phyloP scores from a whole-genome alignment of 2,113 vertebrate species.

The Gopherus evgoodei region DNA sequence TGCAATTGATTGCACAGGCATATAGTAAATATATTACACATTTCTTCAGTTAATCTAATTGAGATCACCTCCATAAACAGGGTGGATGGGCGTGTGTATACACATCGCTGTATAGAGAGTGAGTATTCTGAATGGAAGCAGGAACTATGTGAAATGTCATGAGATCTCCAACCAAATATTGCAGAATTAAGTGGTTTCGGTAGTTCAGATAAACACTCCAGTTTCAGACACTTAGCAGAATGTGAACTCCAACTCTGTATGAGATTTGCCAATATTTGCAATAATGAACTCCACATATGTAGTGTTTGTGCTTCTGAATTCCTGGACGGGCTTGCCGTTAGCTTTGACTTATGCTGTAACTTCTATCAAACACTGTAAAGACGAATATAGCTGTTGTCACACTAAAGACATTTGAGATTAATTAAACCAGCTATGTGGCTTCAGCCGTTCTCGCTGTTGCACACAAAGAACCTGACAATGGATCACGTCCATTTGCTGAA shows the following conservation, averaged over 20 bases:
- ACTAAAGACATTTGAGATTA: neutral
- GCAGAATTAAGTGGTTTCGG: neutral
- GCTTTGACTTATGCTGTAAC: neutral
- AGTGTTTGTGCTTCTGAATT: neutral
- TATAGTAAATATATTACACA: neutral
- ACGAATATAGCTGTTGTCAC: neutral
- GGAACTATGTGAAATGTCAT: neutral
- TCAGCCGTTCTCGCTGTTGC: neutral
- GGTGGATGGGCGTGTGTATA: neutral
- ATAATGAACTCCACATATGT: neutral
- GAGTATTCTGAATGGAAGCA: neutral
- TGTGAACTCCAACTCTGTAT: neutral
- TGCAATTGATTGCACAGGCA: neutral
- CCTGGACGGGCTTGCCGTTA: neutral
- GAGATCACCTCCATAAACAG: neutral
- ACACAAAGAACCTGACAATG: neutral
- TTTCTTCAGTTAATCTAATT: neutral
- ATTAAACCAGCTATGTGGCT: neutral
- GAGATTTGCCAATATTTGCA: neutral
- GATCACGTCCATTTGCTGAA: neutral
- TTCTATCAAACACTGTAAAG: neutral
- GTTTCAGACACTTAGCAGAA: neutral
- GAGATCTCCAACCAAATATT: neutral
- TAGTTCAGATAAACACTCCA: neutral
- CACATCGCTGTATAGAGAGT: neutral